A percentile compares a stretch with the other conserved stretches of the same genome.
Evolutionary conservation across 2,797 vertebrate genomes (phyloP).

Genomic region (Chloroceryle amazona): DNA sequence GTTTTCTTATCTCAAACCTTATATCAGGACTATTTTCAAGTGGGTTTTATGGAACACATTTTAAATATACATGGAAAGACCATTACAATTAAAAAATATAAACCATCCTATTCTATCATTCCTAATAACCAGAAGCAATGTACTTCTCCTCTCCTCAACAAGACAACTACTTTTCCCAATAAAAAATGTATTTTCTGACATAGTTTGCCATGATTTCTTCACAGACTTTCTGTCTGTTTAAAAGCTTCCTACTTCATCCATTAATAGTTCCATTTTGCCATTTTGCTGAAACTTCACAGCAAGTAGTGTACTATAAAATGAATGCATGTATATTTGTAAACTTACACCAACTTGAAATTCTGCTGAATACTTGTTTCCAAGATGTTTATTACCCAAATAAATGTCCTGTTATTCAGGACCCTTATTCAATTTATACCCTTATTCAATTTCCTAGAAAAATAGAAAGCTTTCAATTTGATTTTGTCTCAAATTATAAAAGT

Average conservation of each 20-base stretch:
- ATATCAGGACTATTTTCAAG: not conserved
- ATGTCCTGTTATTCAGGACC: not conserved
- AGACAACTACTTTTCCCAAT: not conserved
- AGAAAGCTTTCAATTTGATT: not conserved
- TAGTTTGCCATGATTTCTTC: not conserved
- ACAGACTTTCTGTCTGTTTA: not conserved
- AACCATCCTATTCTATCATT: not conserved
- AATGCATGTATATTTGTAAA: not conserved
- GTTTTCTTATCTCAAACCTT: not conserved
- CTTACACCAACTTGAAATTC: not conserved
- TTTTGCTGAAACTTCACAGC: not conserved
- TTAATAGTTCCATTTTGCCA: not conserved
- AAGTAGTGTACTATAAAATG: not conserved
- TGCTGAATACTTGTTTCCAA: not conserved
- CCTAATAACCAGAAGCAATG: not conserved
- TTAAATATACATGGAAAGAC: not conserved
- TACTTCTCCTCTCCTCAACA: not conserved
- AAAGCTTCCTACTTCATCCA: not conserved
- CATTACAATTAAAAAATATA: not conserved
- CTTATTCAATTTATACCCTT: not conserved
- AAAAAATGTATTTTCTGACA: not conserved
- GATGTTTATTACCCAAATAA: not conserved
- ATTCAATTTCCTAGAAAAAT: not conserved
- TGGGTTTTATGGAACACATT: not conserved
- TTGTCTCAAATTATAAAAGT: not conserved